Conservation (phyloP, 2,113 vertebrate genomes). For the Bos indicus region DNA sequence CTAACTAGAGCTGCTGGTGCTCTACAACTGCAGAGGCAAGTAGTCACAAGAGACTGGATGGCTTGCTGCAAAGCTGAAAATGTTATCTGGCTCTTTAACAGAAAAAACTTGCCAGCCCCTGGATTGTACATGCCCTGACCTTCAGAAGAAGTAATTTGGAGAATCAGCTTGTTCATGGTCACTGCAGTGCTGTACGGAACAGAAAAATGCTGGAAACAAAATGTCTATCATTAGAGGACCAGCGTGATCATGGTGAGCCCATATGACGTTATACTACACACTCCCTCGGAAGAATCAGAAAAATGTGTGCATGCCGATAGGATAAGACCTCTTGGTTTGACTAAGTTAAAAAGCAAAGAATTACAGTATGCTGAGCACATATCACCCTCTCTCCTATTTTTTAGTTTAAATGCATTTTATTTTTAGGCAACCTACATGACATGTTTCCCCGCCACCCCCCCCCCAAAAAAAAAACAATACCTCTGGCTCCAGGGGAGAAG, state of each 20-base stretch:
- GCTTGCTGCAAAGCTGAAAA: neutral
- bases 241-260: neutral
- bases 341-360: neutral
- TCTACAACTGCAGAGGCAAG: neutral
- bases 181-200: neutral
- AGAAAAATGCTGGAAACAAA: neutral
- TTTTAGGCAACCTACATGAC: neutral
- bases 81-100: neutral
- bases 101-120: neutral
- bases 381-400: neutral
- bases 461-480: neutral
- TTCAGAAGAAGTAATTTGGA: neutral
- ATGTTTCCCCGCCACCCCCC: neutral
- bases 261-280: neutral
- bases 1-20: neutral
- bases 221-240: neutral
- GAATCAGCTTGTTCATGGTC: neutral
- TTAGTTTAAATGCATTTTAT: neutral
- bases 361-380: neutral
- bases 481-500: neutral
- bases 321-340: neutral
- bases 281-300: neutral
- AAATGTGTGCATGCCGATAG: neutral
- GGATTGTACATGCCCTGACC: neutral
- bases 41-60: accelerated